Evolutionary conservation across 2,113 vertebrate species (phyloP), one percentile per base, ranked within the genome.

Genomic region (Electrona antarctica): DNA sequence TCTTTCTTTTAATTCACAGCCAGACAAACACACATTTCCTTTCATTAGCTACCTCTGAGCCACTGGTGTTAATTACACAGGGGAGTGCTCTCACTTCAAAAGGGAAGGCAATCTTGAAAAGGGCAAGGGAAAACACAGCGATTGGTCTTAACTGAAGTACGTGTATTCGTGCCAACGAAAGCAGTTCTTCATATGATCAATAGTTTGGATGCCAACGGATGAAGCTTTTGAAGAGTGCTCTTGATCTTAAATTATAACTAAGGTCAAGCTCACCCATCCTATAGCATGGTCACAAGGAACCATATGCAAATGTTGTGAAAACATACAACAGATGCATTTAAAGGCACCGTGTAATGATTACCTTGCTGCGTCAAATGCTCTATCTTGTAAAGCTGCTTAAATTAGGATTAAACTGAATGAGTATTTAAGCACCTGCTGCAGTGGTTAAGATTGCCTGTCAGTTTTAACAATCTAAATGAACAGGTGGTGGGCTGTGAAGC

Each of bases 31-130:
- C 73, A 71, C 74, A 76, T 86, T 76, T 80, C 70, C 73, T 82
- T 89, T 89, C 68, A 85, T 90, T 88, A 89, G 77, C 80, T 84
- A 72, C 71, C 79, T 81, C 73, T 71, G 54, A 85, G 78, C 78
- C 74, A 81, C 60, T 77, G 60, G 73, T 73, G 75, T 81, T 88
- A 89, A 90, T 90, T 89, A 87, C 78, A 76, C 58, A 28, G 74
- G 55, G 50, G 71, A 15, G 41, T 6, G 47, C 5, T 55, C 21
- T 70, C 54, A 74, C 80, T 84, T 88, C 80, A 91, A 85, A 86
- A 41, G 33, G 77, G 65, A 61, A 66, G 67, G 48, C 68, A 81
- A 77, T 86, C 80, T 81, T 70, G 46, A 1, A 51, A 71, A 50
- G 66, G 14, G 21, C 69, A 60, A 69, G 46, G 59, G 47, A 78